Evolutionary conservation across 2,888 invertebrate genomes (phyloP), one percentile per base, ranked within the genome.

Genomic region (Nomada lathburiana): DNA sequence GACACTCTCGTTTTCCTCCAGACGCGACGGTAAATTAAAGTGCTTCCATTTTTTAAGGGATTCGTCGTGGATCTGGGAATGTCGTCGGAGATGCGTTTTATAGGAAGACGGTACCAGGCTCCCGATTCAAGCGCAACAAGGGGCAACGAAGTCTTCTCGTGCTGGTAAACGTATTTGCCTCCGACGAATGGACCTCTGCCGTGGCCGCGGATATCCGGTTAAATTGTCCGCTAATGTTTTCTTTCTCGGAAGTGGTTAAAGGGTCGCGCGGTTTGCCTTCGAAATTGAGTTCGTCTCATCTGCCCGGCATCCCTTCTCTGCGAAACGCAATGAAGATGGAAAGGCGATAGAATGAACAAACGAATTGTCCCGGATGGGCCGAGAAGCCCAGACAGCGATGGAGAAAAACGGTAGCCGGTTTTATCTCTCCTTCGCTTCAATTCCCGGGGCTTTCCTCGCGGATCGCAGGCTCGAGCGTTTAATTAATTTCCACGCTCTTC

Each of bases 401-500:
- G 9, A n/a, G n/a, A 16, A 44, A 60, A 42, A 13, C 50, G 10
- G 57, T 9, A 20, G 55, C 18, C 0, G 10, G 13, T 9, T 5
- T 55, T 64, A n/a, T 11, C 20, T 52, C 26, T 57, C 20, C 50
- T 70, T 20, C 59, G 44, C 44, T 59, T 79, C 83, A 71, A 71
- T 77, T 78, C 70, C 52, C 55, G 62, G 62, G 10, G 10, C 69
- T 76, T 44, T 59, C 52, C 42, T 72, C 29, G 53, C 64, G 26
- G 26, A 9, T 16, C n/a, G 18, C 59, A n/a, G 44, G 59, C 68
- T 64, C 74, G 23, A 72, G 42, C 69, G 65, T 84, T 83, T 80
- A 76, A 84, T 84, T 80, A 69, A 67, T 69, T 84, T 75, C 63
- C 62, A 47, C 75, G 55, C 11, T 53, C 60, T 16, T 74, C 55